phyloP scores from a whole-genome alignment of 2,888 invertebrate genomes.

The Hypercompe scribonia region DNA sequence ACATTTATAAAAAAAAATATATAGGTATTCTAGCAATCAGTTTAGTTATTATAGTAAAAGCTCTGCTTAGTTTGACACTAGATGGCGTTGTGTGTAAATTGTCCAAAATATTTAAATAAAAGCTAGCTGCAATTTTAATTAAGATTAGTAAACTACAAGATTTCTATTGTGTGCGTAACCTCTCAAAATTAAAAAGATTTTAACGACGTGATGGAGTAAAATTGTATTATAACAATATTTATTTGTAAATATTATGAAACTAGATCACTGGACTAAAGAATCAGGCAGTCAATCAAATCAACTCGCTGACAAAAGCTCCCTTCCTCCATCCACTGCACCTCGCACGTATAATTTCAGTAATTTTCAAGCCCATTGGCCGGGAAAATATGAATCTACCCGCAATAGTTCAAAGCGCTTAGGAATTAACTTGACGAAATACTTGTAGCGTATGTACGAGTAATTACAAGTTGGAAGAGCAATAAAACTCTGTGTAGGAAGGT shows the following conservation, averaged over 20 bases:
- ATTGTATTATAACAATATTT: neutral
- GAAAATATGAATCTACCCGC: conserved; percentile 72
- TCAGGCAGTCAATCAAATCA: conserved; percentile 37
- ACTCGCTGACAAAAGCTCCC: conserved; percentile 14
- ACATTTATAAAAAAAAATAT: too few relatives aligned
- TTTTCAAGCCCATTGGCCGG: conserved; percentile 73
- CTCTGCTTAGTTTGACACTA: too few relatives aligned
- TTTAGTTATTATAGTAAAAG: too few relatives aligned
- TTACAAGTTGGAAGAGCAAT: conserved; percentile 31
- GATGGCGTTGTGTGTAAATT: too few relatives aligned
- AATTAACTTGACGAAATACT: conserved; percentile 60
- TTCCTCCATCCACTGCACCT: conserved; percentile 46
- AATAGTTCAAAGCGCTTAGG: conserved; percentile 74
- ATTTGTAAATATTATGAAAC: conserved; percentile 1
- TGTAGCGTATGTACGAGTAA: conserved; percentile 36
- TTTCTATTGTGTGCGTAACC: too few relatives aligned
- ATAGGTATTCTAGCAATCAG: too few relatives aligned
- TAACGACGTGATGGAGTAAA: too few relatives aligned
- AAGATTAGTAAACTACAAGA: too few relatives aligned
- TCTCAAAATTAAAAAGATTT: neutral
- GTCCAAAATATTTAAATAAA: too few relatives aligned
- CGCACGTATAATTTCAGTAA: conserved; percentile 71
- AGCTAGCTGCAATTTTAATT: too few relatives aligned
- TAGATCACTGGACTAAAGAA: conserved; percentile 1
- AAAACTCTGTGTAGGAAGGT: conserved; percentile 11